Evolutionary conservation across 2,797 vertebrate species (phyloP), one percentile per base, ranked within the genome.

Genomic region (Toxotes lorentzi): DNA sequence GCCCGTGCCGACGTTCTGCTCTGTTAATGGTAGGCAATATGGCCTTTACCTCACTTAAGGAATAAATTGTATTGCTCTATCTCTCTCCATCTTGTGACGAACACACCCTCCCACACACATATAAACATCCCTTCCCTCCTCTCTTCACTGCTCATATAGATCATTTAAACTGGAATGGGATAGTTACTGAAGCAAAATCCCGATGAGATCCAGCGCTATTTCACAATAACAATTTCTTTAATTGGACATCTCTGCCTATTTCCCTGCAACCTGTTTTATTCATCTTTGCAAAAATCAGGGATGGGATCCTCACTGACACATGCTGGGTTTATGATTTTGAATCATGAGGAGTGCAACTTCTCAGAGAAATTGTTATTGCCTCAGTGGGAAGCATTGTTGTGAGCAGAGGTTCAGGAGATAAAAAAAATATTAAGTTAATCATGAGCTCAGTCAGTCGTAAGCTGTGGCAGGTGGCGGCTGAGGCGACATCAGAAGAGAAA

Each of bases 11-110:
- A 91, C 89, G 86, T 90, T 95, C 87, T 87, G 89, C 90, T 92
- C 81, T 88, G 90, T 94, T 95, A 95, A 96, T 94, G 94, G 93
- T 85, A 87, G 92, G 87, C 90, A 93, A 94, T 94, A 92, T 90
- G 81, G 93, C 91, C 92, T 92, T 92, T 92, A 92, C 93, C 91
- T 94, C 91, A 92, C 93, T 94, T 94, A 95, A 93, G 88, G 91
- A 94, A 94, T 91, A 94, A 94, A 95, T 95, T 94, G 94, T 92
- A 95, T 94, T 94, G 90, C 93, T 90, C 82, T 83, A 92, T 93
- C 89, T 94, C 88, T 87, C 84, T 88, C 90, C 90, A 86, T 92
- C 92, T 94, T 87, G 86, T 89, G 86, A 78, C 34, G 76, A 91
- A 92, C 87, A 90, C 91, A 79, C 85, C 89, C 91, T 89, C 90